These are phyloP conservation scores for Panopea generosa DNA, from an alignment of 2,888 invertebrate genomes.

Conservation along the genomic window DNA sequence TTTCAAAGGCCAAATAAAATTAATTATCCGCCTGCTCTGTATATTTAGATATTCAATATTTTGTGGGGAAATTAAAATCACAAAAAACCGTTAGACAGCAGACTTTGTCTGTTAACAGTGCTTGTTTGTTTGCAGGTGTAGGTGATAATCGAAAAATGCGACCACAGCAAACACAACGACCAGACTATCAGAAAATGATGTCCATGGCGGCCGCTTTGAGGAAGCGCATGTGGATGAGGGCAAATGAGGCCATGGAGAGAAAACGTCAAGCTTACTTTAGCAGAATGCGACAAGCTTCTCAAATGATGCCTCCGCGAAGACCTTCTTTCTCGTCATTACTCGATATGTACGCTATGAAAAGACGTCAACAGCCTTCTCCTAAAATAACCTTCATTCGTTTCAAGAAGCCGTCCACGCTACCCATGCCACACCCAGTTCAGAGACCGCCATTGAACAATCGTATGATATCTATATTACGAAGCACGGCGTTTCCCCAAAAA, in stretches of 20 bases:
- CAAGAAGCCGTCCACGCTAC: constrained; percentile 17
- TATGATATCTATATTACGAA: too few relatives aligned
- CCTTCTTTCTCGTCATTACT: constrained; percentile 30
- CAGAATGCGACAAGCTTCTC: constrained; percentile 7
- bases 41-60: too few relatives aligned
- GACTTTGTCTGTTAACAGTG: too few relatives aligned
- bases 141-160: too few relatives aligned
- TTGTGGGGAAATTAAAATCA: too few relatives aligned
- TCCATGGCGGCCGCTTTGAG: constrained; percentile 44
- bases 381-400: constrained; percentile 39
- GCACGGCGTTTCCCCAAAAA: too few relatives aligned
- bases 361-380: constrained; percentile 9
- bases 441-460: constrained; percentile 17
- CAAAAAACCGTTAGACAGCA: too few relatives aligned
- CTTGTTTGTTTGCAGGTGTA: too few relatives aligned
- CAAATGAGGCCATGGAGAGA: constrained; percentile 36
- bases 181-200: constrained; percentile 20
- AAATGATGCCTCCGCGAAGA: neutral
- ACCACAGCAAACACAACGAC: neutral
- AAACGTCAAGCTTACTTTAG: constrained; percentile 2
- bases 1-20: too few relatives aligned
- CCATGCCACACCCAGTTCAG: constrained; percentile 40
- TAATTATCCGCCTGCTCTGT: too few relatives aligned
- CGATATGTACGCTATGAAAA: constrained; percentile 21
- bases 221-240: constrained; percentile 40